phyloP scores from a whole-genome alignment of 2,888 invertebrate genomes.

The Hirtodrosophila alboralis region DNA sequence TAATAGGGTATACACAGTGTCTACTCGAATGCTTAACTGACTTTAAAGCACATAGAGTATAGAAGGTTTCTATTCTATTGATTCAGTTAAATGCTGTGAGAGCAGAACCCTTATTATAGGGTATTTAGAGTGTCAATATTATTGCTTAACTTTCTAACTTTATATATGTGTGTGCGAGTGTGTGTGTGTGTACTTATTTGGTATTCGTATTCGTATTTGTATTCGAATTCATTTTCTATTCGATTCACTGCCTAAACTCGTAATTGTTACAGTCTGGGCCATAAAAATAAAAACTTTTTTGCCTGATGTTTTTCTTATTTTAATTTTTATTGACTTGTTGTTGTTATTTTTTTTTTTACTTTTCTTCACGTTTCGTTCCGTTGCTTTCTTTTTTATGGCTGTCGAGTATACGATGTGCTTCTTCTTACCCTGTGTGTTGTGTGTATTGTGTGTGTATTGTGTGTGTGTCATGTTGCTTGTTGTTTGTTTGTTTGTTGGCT shows the following conservation, averaged over 20 bases:
- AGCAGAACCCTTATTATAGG: no score
- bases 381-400: slow-evolving; percentile 60
- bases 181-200: slow-evolving; percentile 6
- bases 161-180: no score
- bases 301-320: slow-evolving; percentile 67
- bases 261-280: slow-evolving; percentile 56
- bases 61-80: no score
- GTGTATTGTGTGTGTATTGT: not conserved
- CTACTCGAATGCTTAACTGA: no score
- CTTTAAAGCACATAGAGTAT: no score
- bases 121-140: no score
- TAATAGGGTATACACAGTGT: not conserved
- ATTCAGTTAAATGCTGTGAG: no score
- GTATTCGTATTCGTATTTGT: slow-evolving; percentile 22
- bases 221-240: slow-evolving; percentile 21
- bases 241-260: slow-evolving; percentile 23
- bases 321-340: slow-evolving; percentile 71
- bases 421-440: slow-evolving; percentile 3
- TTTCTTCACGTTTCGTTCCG: slow-evolving; percentile 1
- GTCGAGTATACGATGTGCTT: slow-evolving; percentile 24
- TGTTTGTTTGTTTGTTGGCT: slow-evolving; percentile 40
- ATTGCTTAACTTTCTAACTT: slow-evolving; percentile 10
- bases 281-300: slow-evolving; percentile 63
- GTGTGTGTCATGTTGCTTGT: slow-evolving; percentile 26
- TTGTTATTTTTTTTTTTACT: slow-evolving; percentile 18